A percentile compares a stretch with the other conserved stretches of the same genome.
Conservation (phyloP, 2,888 invertebrate species). For the Bhutanitis thaidina region DNA sequence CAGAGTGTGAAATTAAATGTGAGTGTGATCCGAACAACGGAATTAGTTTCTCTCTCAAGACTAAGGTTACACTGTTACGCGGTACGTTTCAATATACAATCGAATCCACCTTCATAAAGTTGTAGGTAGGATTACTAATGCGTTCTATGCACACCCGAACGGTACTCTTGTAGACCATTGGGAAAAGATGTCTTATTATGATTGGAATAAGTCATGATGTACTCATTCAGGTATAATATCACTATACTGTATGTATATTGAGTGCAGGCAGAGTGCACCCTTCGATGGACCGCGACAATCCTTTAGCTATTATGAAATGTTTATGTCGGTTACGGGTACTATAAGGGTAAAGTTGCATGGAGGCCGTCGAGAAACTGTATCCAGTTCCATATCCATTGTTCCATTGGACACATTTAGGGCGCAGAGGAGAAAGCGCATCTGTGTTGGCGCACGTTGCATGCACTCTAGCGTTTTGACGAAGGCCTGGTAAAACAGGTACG, state of each 20-base stretch:
- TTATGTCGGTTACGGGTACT: no score
- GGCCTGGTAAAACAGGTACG: no score
- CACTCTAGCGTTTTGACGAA: no score
- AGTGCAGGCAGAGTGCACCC: no score
- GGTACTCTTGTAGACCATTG: not conserved
- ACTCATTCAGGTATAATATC: no score
- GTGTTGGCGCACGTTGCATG: not conserved
- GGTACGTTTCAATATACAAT: not conserved
- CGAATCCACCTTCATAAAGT: not conserved
- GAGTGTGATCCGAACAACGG: conserved; percentile 36
- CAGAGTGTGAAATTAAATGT: conserved; percentile 18
- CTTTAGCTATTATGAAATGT: no score
- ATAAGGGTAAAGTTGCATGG: not conserved
- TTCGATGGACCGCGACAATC: no score
- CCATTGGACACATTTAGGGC: not conserved
- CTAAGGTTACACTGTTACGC: not conserved
- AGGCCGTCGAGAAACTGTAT: not conserved
- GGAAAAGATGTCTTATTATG: not conserved
- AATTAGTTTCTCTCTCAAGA: conserved; percentile 57
- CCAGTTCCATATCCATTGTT: not conserved
- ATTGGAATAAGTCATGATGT: no score
- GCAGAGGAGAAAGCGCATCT: conserved; percentile 3
- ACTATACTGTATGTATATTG: no score
- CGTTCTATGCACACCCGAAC: no score
- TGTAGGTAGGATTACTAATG: not conserved